Base-by-base conservation (phyloP, 2,888 invertebrate species). In the Drosophila leonis region DNA sequence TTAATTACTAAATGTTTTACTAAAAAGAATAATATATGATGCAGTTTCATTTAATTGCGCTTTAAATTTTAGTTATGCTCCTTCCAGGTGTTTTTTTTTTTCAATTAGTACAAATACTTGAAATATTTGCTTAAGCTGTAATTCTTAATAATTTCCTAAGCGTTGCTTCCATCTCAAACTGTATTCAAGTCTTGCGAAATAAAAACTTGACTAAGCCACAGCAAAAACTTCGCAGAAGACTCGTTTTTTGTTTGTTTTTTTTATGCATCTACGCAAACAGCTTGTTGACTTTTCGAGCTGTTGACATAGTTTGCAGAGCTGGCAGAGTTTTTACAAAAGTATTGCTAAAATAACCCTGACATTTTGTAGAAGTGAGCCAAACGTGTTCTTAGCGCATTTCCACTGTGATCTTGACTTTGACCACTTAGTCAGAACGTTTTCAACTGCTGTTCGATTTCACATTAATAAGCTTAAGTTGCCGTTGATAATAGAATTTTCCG, bases 321-420 rank as follows among this genome's bases (percentile, higher is more conserved):
- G 57, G 61, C 73, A 64, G 41, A 49, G 52, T 51, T 54, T 48
- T 39, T 70, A 27, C 29, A 35, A 64, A 52, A 61, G 63, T 0
- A 49, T 48, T 60, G 41, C 37, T 20, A 39, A 39, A 39, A 35
- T 31, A 55, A 61, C 82, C 73, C 73, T 82, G 83, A 78, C 82
- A 81, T 82, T 83, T 83, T 71, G 61, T 48, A 42, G 39, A 69
- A 60, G 27, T 24, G 13, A 44, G 12, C 57, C 29, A 49, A 71
- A 70, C 77, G 77, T 78, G 78, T 48, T 60, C 33, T 60, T 72
- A 29, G 4, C 24, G 24, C 44, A 33, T 10, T 49, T 51, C 33
- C 49, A 55, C 29, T 27, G 12, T 49, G 69, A 41, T 66, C 73
- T 69, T 77, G 77, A 77, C 78, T 77, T 77, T 77, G 78, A 15